A percentile compares a stretch with the other conserved stretches of the same genome.
Conservation (phyloP, 2,888 invertebrate species). For the Lithosia quadra region DNA sequence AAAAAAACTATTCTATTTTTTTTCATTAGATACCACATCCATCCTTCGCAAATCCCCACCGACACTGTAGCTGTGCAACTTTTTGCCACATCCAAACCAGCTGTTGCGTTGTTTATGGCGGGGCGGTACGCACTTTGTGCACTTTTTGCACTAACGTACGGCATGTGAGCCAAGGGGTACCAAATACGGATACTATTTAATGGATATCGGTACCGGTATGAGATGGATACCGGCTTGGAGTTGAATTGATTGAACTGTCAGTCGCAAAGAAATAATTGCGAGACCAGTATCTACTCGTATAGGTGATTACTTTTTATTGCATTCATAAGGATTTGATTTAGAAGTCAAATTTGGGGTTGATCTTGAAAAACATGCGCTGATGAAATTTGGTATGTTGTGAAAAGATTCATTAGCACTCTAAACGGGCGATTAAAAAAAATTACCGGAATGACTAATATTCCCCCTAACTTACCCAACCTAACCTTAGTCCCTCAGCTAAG, state of each 20-base stretch:
- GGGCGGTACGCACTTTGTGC: conserved; percentile 54
- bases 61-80: conserved; percentile 61
- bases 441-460: no score
- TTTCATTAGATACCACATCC: conserved; percentile 46
- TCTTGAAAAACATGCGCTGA: no score
- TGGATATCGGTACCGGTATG: conserved; percentile 10
- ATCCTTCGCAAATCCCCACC: conserved; percentile 10
- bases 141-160: conserved; percentile 47
- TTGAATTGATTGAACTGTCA: conserved; percentile 4
- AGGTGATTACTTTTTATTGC: background rate
- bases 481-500: no score
- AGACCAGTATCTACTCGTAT: background rate
- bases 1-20: no score
- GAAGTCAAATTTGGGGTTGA: no score
- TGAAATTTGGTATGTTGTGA: no score
- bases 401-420: no score
- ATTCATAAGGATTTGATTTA: background rate
- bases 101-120: conserved; percentile 77
- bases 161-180: conserved; percentile 15
- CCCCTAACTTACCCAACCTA: no score
- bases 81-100: conserved; percentile 76
- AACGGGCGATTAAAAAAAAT: no score
- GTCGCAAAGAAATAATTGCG: background rate
- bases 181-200: conserved; percentile 21
- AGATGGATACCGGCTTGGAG: conserved; percentile 1